Evolutionary conservation across 1,140 invertebrate genomes (phyloP).

Genomic region (Alviniconcha marisindica): DNA sequence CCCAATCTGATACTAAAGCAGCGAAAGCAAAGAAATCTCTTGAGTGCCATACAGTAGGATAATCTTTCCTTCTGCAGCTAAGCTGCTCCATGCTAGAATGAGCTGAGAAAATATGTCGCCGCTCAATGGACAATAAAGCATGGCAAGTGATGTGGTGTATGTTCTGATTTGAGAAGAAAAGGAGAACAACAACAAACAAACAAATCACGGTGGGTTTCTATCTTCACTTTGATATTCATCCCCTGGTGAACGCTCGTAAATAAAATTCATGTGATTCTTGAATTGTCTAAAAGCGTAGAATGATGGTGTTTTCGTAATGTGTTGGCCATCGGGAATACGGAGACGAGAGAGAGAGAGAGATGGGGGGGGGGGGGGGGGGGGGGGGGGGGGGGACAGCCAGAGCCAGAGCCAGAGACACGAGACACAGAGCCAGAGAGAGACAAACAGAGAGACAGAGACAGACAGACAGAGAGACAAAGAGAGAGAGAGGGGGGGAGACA

Average conservation of each 20-base stretch:
- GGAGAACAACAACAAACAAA: too few species aligned
- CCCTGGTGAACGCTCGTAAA: neutral
- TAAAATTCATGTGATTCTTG: too few species aligned
- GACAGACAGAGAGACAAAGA: conserved; percentile 29
- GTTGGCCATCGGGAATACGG: too few species aligned
- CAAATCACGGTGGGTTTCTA: too few species aligned
- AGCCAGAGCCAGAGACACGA: neutral
- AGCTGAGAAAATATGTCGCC: too few species aligned
- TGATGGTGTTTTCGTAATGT: too few species aligned
- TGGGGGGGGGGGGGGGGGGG: neutral
- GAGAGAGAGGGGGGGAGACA: conserved; percentile 5
- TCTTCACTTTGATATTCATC: too few species aligned
- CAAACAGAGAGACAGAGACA: conserved; percentile 5
- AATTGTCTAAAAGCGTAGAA: neutral
- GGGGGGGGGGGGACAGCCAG: neutral
- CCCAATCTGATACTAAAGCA: neutral
- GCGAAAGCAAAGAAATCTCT: neutral
- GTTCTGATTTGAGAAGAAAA: conserved; percentile 8
- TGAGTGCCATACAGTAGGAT: conserved; percentile 8
- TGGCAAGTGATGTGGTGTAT: too few species aligned
- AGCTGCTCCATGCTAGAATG: too few species aligned
- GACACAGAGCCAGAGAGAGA: conserved; percentile 17
- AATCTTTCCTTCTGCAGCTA: neutral
- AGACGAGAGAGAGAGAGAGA: too few species aligned
- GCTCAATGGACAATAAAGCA: too few species aligned